A percentile compares a stretch with the other conserved stretches of the same genome.
These are phyloP conservation scores for Rhagium mordax DNA, from an alignment of 2,888 invertebrate species.

Conservation along the genomic window DNA sequence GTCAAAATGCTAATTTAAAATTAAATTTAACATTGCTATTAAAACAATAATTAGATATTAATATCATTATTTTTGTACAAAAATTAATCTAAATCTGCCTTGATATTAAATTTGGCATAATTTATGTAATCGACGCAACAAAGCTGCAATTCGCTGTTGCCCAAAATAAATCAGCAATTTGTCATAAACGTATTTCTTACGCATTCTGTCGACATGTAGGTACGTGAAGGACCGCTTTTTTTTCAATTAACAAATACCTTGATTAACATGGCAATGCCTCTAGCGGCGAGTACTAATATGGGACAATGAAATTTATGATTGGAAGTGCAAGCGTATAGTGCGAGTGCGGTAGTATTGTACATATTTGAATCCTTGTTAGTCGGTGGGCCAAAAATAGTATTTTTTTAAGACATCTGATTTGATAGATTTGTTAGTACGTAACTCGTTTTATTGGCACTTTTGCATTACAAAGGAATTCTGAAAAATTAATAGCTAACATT, in stretches of 20 bases:
- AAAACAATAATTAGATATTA: too few relatives aligned
- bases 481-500: too few relatives aligned
- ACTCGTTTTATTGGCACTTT: too few relatives aligned
- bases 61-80: too few relatives aligned
- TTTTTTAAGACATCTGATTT: too few relatives aligned
- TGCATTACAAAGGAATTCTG: too few relatives aligned
- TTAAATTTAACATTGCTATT: too few relatives aligned
- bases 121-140: not conserved
- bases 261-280: conserved; percentile 30
- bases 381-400: not conserved
- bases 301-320: conserved; percentile 39
- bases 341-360: conserved; percentile 4
- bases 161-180: conserved; percentile 28
- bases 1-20: too few relatives aligned
- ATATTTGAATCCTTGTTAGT: conserved; percentile 2
- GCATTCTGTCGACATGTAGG: conserved; percentile 41
- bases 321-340: conserved; percentile 32
- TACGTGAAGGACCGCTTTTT: conserved; percentile 42
- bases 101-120: not conserved
- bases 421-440: too few relatives aligned
- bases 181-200: conserved; percentile 33
- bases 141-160: not conserved
- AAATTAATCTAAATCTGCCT: not conserved
- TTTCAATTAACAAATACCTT: conserved; percentile 32
- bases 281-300: conserved; percentile 35